Evolutionary conservation across 2,888 invertebrate species (phyloP).

Genomic region (Epistrophella euchroma): DNA sequence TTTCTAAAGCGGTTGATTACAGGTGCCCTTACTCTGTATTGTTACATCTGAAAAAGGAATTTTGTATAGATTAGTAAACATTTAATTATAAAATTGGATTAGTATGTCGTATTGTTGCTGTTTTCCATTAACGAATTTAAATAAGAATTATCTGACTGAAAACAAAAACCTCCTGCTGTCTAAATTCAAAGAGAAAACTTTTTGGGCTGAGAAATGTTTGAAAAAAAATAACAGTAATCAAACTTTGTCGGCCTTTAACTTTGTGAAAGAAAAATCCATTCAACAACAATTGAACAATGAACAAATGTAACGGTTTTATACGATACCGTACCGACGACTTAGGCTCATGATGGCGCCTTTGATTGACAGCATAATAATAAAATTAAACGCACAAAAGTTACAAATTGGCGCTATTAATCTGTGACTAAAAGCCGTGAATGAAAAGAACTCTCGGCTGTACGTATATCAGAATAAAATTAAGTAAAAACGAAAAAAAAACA

Average conservation of each 20-base stretch:
- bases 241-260: slow-evolving; percentile 9
- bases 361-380: slow-evolving; percentile 48
- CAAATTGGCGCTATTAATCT: slow-evolving; percentile 57
- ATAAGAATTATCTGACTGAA: background rate
- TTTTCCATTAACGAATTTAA: slow-evolving; percentile 2
- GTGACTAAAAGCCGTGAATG: slow-evolving; percentile 10
- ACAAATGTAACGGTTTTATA: slow-evolving; percentile 10
- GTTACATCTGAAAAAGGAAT: slow-evolving; percentile 80
- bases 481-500: background rate
- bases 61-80: background rate
- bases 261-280: slow-evolving; percentile 38
- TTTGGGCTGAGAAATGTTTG: background rate
- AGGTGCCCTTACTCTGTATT: slow-evolving; percentile 82
- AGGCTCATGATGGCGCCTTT: slow-evolving; percentile 16
- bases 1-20: slow-evolving; percentile 75
- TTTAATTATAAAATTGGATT: background rate
- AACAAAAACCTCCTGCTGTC: background rate
- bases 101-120: background rate
- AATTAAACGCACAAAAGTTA: slow-evolving; percentile 34
- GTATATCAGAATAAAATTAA: slow-evolving; percentile 18
- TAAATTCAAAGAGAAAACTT: slow-evolving; percentile 3
- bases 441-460: slow-evolving; percentile 29
- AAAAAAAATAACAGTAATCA: background rate
- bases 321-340: background rate
- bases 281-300: slow-evolving; percentile 25